Evolutionary conservation across 1,140 invertebrate genomes (phyloP).

Genomic region (Chrysomallon squamiferum): DNA sequence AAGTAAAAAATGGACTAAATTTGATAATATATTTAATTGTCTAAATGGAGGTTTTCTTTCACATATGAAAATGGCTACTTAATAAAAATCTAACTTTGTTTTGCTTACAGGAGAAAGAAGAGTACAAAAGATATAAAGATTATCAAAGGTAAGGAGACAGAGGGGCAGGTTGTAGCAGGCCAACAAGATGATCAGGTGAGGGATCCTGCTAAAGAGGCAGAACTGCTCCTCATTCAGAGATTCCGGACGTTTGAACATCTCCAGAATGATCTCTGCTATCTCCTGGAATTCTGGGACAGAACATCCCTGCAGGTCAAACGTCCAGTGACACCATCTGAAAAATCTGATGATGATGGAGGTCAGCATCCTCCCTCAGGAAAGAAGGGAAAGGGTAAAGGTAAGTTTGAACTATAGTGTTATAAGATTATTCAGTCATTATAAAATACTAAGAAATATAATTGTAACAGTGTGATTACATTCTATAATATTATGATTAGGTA

Average conservation of each 20-base stretch:
- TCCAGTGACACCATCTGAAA: conserved; percentile 56
- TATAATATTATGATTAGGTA: neutral
- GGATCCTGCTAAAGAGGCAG: conserved; percentile 53
- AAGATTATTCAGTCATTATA: neutral
- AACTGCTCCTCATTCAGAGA: conserved; percentile 56
- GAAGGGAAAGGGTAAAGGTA: conserved; percentile 55
- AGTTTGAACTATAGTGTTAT: neutral
- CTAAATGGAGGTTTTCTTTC: too few relatives aligned
- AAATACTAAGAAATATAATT: neutral
- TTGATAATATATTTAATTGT: too few relatives aligned
- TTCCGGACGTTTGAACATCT: conserved; percentile 60
- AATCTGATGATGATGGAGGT: conserved; percentile 51
- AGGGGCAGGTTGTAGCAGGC: conserved; percentile 18
- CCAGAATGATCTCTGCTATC: conserved; percentile 58
- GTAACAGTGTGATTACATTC: too few relatives aligned
- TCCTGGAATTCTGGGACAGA: conserved; percentile 61
- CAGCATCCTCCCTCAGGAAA: conserved; percentile 52
- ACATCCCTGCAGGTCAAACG: conserved; percentile 43
- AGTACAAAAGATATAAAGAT: conserved; percentile 30
- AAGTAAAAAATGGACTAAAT: too few relatives aligned
- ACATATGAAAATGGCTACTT: too few relatives aligned
- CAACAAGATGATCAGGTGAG: conserved; percentile 28
- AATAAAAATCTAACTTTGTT: too few relatives aligned
- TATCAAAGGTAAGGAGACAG: conserved; percentile 32
- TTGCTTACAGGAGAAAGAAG: conserved; percentile 23